Percentiles rank a stretch among this genome's conserved stretches.
phyloP scores from a whole-genome alignment of 1,140 invertebrate species.

The Pseudomyrmex flavicornis region DNA sequence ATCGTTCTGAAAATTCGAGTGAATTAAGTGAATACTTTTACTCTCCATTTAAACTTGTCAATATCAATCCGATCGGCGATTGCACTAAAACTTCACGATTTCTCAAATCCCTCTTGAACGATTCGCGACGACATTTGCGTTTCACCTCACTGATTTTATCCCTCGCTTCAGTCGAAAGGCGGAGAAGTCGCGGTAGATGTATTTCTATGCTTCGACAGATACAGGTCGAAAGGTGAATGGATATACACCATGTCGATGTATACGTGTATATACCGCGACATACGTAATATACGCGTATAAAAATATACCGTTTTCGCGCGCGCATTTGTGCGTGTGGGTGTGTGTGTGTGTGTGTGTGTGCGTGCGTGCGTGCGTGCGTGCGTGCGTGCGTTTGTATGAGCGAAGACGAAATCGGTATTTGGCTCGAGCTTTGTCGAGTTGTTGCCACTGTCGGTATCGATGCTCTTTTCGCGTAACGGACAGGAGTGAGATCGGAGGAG shows the following conservation, averaged over 20 bases:
- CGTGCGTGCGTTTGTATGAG: neutral
- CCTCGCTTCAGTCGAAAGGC: constrained; percentile 35
- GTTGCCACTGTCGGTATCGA: constrained; percentile 58
- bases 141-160: constrained; percentile 67
- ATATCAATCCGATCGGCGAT: neutral
- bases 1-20: neutral
- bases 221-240: constrained; percentile 59
- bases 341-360: neutral
- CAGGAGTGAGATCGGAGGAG: constrained; percentile 32
- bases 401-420: constrained; percentile 28
- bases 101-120: constrained; percentile 57
- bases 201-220: constrained; percentile 46
- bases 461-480: constrained; percentile 56
- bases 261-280: neutral
- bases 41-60: neutral
- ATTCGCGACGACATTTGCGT: constrained; percentile 71
- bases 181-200: constrained; percentile 48
- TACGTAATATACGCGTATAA: neutral
- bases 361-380: neutral
- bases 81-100: constrained; percentile 41
- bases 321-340: neutral
- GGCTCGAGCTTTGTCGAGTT: constrained; percentile 64
- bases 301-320: neutral
- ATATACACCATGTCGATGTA: constrained; percentile 35
- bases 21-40: neutral